Evolutionary conservation across 1,140 invertebrate species (phyloP).

Genomic region (Ruditapes philippinarum): DNA sequence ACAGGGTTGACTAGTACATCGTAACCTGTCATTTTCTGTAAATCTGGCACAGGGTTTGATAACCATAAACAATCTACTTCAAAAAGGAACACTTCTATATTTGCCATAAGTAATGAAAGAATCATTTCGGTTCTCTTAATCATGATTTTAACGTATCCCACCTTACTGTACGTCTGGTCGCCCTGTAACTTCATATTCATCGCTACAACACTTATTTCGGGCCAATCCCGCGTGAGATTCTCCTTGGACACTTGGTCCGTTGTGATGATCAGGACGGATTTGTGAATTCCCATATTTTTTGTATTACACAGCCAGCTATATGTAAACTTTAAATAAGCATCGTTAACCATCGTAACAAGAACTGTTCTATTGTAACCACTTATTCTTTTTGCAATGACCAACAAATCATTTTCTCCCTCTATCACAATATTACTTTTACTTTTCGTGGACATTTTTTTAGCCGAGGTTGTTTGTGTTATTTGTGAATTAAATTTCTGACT

Average conservation of each 20-base stretch:
- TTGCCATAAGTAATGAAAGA: conserved; percentile 60
- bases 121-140: conserved; percentile 71
- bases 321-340: conserved; percentile 76
- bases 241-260: conserved; percentile 68
- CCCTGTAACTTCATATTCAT: conserved; percentile 33
- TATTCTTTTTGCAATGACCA: neutral
- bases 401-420: conserved; percentile 39
- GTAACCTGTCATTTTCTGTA: conserved; percentile 24
- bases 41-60: conserved; percentile 68
- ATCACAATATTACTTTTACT: neutral
- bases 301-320: conserved; percentile 81
- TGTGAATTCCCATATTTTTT: conserved; percentile 75
- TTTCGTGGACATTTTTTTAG: neutral
- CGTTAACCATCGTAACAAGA: conserved; percentile 76
- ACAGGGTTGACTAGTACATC: conserved; percentile 75
- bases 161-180: conserved; percentile 74
- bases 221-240: conserved; percentile 71
- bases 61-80: conserved; percentile 80
- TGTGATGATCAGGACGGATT: conserved; percentile 72
- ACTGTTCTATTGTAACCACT: conserved; percentile 41
- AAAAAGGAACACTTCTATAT: conserved; percentile 75
- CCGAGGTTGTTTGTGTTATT: neutral
- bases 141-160: conserved; percentile 78
- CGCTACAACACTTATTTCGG: conserved; percentile 68
- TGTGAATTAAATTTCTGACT: neutral